phyloP scores from a whole-genome alignment of 2,113 vertebrate species.

The Engystomops pustulosus region DNA sequence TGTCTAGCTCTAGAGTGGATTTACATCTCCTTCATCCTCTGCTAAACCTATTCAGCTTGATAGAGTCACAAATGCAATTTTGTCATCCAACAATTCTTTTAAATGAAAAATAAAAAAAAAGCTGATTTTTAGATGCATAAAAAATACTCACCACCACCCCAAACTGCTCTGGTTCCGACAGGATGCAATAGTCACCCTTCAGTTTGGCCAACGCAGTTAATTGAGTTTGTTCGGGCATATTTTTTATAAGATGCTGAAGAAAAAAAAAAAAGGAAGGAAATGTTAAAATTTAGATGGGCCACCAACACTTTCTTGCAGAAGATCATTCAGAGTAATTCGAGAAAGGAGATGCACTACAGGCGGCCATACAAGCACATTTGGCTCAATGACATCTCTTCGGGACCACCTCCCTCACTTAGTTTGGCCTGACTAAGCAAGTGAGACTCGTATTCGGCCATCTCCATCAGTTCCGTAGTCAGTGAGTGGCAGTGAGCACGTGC shows the following conservation, averaged over 20 bases:
- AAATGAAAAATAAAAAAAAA: conserved; percentile 38
- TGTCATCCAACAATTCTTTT: conserved; percentile 1
- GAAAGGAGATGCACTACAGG: too few relatives aligned
- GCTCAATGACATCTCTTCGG: too few relatives aligned
- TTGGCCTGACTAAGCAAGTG: too few relatives aligned
- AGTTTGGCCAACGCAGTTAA: conserved; percentile 84
- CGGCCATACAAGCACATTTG: too few relatives aligned
- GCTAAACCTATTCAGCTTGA: conserved; percentile 59
- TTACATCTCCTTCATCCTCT: conserved; percentile 55
- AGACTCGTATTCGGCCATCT: too few relatives aligned
- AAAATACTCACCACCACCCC: conserved; percentile 88
- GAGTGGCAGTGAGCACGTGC: too few relatives aligned
- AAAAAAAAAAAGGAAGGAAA: neutral
- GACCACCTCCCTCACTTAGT: too few relatives aligned
- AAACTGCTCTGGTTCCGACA: conserved; percentile 96
- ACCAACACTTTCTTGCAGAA: too few relatives aligned
- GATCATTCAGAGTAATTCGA: too few relatives aligned
- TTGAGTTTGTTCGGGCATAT: conserved; percentile 92
- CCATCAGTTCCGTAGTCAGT: too few relatives aligned
- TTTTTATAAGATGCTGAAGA: conserved; percentile 82
- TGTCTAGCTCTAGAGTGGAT: conserved; percentile 51
- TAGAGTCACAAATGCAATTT: conserved; percentile 60
- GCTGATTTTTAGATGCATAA: neutral
- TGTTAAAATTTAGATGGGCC: too few relatives aligned
- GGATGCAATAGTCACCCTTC: conserved; percentile 82